Evolutionary conservation across 2,797 vertebrate species (phyloP), one percentile per base, ranked within the genome.

Genomic region (Vultur gryphus): DNA sequence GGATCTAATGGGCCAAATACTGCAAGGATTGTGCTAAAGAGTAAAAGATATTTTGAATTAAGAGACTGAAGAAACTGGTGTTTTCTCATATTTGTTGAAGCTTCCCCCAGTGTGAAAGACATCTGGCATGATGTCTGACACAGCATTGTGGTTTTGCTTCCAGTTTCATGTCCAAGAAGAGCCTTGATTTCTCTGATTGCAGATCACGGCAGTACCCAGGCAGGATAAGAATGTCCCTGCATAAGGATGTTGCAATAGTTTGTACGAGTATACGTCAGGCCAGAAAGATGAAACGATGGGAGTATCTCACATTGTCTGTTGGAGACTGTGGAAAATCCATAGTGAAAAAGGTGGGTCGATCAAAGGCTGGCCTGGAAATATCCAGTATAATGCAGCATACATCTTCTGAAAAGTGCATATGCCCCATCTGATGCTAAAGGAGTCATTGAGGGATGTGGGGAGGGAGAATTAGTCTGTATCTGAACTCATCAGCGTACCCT

Each of bases 391-490:
- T 16, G 24, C 20, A 64, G 14, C 1, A 1, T 25, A 4, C 25
- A 11, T 49, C 29, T 86, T 80, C 25, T 43, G 23, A 37, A n/a
- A 79, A 61, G 51, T 0, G 0, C 7, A 2, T 35, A 2, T 76
- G 24, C 9, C 57, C 20, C 8, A 37, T 39, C 12, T 7, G 4
- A 58, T 54, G 48, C 21, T 89, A 35, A 65, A 91, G 51, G 18
- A 81, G 11, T n/a, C 58, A 54, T 1, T 75, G 43, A 84, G 35
- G 6, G 21, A 24, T 1, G 4, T 33, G 11, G 7, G 29, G 67
- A 64, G 11, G n/a, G 31, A 89, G 23, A 78, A 67, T 41, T 71
- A 61, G 25, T 43, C 21, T 44, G 16, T 41, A 16, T 59, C 17
- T 75, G 69, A 86, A 24, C 19, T 61, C 14, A 59, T 46, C 29